phyloP scores from a whole-genome alignment of 2,888 invertebrate species.

The Anoplius nigerrimus region DNA sequence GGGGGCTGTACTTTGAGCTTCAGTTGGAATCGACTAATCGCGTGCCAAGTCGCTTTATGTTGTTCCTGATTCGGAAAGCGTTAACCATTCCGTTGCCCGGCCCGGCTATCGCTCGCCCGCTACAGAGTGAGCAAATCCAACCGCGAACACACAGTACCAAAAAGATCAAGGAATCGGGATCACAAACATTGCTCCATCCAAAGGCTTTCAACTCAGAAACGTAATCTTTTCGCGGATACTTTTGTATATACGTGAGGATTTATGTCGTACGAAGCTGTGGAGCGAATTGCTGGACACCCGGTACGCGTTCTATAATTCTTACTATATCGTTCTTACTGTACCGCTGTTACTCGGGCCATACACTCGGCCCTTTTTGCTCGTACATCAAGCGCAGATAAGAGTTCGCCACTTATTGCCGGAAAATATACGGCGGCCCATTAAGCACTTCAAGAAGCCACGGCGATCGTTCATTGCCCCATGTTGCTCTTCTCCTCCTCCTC shows the following conservation, averaged over 20 bases:
- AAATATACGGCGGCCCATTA: conserved; percentile 47
- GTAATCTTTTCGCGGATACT: too few species aligned
- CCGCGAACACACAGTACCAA: too few species aligned
- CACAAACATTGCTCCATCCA: too few species aligned
- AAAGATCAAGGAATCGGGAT: too few species aligned
- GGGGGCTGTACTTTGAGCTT: too few species aligned
- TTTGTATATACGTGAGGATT: too few species aligned
- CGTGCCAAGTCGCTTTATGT: conserved; percentile 39
- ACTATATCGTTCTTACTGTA: conserved; percentile 1
- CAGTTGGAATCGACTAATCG: conserved; percentile 33
- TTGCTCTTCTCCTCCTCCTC: background rate
- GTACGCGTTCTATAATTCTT: background rate
- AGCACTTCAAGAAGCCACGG: conserved; percentile 35
- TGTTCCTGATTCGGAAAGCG: conserved; percentile 34
- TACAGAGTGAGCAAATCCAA: background rate
- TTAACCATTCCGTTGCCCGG: conserved; percentile 6
- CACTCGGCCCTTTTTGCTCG: conserved; percentile 29
- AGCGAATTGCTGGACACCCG: background rate
- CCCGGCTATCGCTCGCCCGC: background rate
- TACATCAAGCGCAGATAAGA: conserved; percentile 50
- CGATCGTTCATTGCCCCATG: conserved; percentile 16
- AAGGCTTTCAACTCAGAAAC: too few species aligned
- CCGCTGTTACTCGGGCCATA: background rate
- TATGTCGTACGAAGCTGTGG: too few species aligned
- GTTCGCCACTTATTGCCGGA: conserved; percentile 48